These are phyloP conservation scores for Helogale parvula DNA, from an alignment of 2,113 vertebrate genomes.

Conservation along the genomic window DNA sequence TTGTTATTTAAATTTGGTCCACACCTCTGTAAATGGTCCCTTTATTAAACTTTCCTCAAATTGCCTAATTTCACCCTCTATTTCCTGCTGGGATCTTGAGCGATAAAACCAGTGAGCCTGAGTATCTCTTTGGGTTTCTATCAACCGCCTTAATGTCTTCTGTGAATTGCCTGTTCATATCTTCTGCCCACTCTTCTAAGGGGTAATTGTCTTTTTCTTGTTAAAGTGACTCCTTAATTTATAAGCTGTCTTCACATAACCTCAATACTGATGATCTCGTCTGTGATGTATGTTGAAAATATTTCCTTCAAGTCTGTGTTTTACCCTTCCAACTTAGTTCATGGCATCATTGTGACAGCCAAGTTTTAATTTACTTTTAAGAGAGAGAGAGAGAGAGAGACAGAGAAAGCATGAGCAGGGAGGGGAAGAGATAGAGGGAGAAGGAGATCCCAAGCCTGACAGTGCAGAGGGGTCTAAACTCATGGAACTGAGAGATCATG, in stretches of 20 bases:
- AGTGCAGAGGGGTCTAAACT: too few relatives aligned
- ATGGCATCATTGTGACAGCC: not conserved
- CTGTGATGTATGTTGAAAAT: not conserved
- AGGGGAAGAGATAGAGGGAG: too few relatives aligned
- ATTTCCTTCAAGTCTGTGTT: not conserved
- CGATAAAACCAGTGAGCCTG: not conserved
- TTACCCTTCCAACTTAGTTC: constrained; percentile 5
- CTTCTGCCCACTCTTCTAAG: not conserved
- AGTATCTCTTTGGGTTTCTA: not conserved
- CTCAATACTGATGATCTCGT: not conserved
- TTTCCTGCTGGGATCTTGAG: not conserved
- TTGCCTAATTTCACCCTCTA: not conserved
- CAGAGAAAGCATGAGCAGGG: too few relatives aligned
- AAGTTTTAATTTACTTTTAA: not conserved
- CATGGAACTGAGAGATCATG: too few relatives aligned
- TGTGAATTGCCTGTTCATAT: not conserved
- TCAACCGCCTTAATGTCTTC: not conserved
- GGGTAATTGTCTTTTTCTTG: not conserved
- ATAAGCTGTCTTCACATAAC: not conserved
- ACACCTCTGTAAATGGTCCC: not conserved
- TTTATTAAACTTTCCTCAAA: not conserved
- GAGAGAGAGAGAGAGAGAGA: too few relatives aligned
- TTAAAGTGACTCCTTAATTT: constrained; percentile 1
- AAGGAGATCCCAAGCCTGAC: too few relatives aligned
- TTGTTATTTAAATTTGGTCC: not conserved